Evolutionary conservation across 2,797 vertebrate genomes (phyloP).

Genomic region (Gadopsis marmoratus): DNA sequence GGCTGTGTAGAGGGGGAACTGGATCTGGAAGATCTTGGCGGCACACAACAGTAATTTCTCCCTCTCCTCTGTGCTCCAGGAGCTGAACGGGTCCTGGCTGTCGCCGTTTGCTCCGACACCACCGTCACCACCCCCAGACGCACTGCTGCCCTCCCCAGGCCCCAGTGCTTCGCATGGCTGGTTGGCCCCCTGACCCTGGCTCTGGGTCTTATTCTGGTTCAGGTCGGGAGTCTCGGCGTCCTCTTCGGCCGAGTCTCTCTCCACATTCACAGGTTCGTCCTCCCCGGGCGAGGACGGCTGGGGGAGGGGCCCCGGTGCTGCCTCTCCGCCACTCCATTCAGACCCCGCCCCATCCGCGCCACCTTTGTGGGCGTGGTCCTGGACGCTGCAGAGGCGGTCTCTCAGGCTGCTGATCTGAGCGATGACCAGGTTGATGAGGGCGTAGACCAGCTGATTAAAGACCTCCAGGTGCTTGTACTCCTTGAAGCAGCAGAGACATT

Average conservation of each 20-base stretch:
- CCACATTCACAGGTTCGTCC: slow-evolving; percentile 93
- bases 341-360: slow-evolving; percentile 81
- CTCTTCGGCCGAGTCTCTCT: slow-evolving; percentile 92
- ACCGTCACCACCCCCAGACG: slow-evolving; percentile 66
- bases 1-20: slow-evolving; percentile 98
- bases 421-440: slow-evolving; percentile 98
- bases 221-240: slow-evolving; percentile 77
- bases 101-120: slow-evolving; percentile 76
- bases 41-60: slow-evolving; percentile 97
- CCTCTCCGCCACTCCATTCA: slow-evolving; percentile 83
- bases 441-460: slow-evolving; percentile 99
- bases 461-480: slow-evolving; percentile 99
- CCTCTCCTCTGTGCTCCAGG: slow-evolving; percentile 96
- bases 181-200: slow-evolving; percentile 71
- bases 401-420: slow-evolving; percentile 95
- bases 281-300: slow-evolving; percentile 84
- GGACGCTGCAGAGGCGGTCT: slow-evolving; percentile 90
- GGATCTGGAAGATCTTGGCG: slow-evolving; percentile 99
- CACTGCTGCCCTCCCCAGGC: slow-evolving; percentile 77
- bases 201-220: slow-evolving; percentile 79
- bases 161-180: slow-evolving; percentile 75
- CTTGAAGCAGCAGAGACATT: slow-evolving; percentile 99
- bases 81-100: slow-evolving; percentile 87
- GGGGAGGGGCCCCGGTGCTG: slow-evolving; percentile 80
- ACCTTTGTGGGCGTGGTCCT: slow-evolving; percentile 46